Base-by-base conservation (phyloP, 2,888 invertebrate species). In the Liopterus haemorrhoidalis region DNA sequence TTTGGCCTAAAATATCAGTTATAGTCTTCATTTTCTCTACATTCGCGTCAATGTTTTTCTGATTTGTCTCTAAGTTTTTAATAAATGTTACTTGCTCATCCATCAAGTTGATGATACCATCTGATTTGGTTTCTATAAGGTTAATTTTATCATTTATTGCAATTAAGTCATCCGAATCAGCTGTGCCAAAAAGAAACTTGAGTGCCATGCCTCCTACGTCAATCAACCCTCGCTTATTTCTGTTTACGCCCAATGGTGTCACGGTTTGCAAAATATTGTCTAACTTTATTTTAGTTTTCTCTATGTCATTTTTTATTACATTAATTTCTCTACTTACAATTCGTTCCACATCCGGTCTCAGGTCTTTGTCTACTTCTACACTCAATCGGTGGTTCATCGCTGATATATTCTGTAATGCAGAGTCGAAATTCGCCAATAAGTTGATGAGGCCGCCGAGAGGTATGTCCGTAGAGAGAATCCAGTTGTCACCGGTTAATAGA, bases 151-250 rank as follows among this genome's bases (percentile, higher is more conserved):
- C 21, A 36, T 43, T 43, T 14, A 43, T 35, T 2, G 6, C 21
- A 1, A 15, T 8, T 36, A 43, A 21, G 16, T 43, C 43, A 15
- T 36, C 15, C 27, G 24, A 14, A 11, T 43, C 43, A 4, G 21
- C 36, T 3, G 43, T 43, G 2, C 43, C 43, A 36, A 43, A 43
- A 28, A 43, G 14, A 25, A 43, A 21, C 22, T 43, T 43, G 14
- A 43, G n/a, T 5, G 30, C 28, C 20, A 20, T 36, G 8, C 36
- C 43, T 6, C 30, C 43, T 14, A 25, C 6, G 30, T 43, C 22
- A 21, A 36, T 36, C 21, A 43, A 30, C 16, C 43, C 43, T 28
- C 36, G 11, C 16, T 43, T 43, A 1, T 6, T 4, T 12, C 36
- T 33, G 6, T 25, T 35, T 4, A 6, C 16, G 5, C 19, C 19